Evolutionary conservation across 2,113 vertebrate genomes (phyloP).

Genomic region (Todiramphus chloris): DNA sequence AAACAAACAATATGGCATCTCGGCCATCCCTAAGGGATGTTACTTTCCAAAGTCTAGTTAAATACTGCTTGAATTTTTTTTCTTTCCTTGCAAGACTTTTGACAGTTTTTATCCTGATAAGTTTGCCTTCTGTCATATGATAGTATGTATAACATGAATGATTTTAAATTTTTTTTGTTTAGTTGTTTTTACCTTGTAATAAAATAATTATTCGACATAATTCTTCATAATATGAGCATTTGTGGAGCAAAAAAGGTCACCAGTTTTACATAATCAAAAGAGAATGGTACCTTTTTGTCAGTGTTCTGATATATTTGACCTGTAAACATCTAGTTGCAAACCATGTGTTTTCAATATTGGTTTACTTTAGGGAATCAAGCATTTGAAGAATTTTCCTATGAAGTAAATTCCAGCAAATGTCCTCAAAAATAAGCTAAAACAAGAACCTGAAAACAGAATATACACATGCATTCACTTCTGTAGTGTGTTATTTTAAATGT

Average conservation of each 20-base stretch:
- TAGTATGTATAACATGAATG: not conserved
- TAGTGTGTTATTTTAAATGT: not conserved
- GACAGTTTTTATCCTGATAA: not conserved
- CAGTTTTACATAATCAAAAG: not conserved
- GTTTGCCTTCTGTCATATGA: not conserved
- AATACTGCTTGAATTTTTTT: not conserved
- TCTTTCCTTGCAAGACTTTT: not conserved
- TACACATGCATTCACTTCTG: not conserved
- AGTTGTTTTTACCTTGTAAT: not conserved
- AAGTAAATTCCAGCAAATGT: not conserved
- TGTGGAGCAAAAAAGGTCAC: not conserved
- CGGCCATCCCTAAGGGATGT: not conserved
- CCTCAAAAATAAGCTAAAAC: not conserved
- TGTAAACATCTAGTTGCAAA: not conserved
- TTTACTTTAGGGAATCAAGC: not conserved
- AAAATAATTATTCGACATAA: no score
- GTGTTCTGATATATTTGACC: not conserved
- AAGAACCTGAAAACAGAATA: not conserved
- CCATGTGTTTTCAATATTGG: not conserved
- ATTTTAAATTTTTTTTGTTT: not conserved
- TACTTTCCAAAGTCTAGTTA: not conserved
- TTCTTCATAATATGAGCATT: not conserved
- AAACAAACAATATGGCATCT: accelerated
- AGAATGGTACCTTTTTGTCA: not conserved
- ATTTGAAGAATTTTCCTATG: not conserved